These are phyloP conservation scores for Andrena flavipes DNA, from an alignment of 2,888 invertebrate genomes.

Conservation along the genomic window DNA sequence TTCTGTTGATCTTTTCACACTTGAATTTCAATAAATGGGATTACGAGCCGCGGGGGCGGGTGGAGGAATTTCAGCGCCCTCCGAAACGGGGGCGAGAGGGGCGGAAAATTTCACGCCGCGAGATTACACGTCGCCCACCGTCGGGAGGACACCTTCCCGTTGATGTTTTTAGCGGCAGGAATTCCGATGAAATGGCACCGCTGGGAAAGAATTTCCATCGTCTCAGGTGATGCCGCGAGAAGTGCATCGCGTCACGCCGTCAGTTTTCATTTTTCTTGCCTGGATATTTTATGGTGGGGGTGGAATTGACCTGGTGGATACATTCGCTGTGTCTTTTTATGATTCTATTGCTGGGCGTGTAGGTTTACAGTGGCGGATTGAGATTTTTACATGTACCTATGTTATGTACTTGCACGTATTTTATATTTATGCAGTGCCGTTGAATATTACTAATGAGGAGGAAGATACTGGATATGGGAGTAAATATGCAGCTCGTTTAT, in stretches of 20 bases:
- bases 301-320: not conserved
- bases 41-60: conserved; percentile 31
- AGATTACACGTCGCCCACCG: conserved; percentile 9
- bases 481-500: too few relatives aligned
- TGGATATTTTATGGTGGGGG: not conserved
- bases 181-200: conserved; percentile 38
- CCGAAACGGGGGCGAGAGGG: conserved; percentile 1
- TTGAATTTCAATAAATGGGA: conserved; percentile 61
- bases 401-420: too few relatives aligned
- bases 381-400: not conserved
- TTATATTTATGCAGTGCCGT: not conserved
- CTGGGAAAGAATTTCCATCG: conserved; percentile 29
- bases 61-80: conserved; percentile 46
- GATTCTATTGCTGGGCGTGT: not conserved
- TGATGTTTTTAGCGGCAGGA: conserved; percentile 24
- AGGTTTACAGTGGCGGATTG: not conserved
- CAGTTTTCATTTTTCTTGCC: not conserved
- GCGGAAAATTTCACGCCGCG: conserved; percentile 41
- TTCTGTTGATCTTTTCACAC: conserved; percentile 63
- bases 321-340: not conserved
- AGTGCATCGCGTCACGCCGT: not conserved
- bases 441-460: not conserved
- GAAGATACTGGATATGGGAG: too few relatives aligned
- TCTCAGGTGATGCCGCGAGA: not conserved
- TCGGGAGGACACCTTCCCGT: not conserved